Evolutionary conservation across 2,113 vertebrate genomes (phyloP).

Genomic region (Platycercus adscitus): DNA sequence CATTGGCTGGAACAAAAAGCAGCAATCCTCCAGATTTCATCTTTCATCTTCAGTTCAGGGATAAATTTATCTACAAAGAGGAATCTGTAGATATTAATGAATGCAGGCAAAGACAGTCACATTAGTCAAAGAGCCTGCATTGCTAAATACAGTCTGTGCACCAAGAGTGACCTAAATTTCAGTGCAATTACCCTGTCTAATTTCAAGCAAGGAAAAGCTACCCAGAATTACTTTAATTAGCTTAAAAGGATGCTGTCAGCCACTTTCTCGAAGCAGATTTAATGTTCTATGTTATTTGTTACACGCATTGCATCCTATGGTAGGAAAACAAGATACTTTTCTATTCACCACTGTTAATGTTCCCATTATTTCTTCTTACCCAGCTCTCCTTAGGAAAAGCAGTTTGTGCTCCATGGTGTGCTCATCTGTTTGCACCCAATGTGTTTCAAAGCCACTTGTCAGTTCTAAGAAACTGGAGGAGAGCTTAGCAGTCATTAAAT

Average conservation of each 20-base stretch:
- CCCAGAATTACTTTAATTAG: slow-evolving; percentile 59
- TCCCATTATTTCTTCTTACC: neutral
- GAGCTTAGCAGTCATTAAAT: neutral
- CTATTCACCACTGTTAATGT: neutral
- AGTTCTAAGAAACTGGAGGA: neutral
- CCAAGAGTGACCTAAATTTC: slow-evolving; percentile 57
- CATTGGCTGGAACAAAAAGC: neutral
- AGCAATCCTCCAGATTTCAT: neutral
- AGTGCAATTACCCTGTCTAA: slow-evolving; percentile 38
- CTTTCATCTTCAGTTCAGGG: neutral
- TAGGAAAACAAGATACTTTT: slow-evolving; percentile 18
- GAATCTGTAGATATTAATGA: slow-evolving; percentile 4
- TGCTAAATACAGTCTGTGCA: slow-evolving; percentile 36
- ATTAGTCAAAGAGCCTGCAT: slow-evolving; percentile 2
- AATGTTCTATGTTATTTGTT: neutral
- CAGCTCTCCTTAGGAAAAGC: neutral
- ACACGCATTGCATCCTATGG: neutral
- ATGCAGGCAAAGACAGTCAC: slow-evolving; percentile 1
- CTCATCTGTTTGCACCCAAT: neutral
- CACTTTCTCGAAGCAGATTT: neutral
- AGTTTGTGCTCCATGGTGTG: neutral
- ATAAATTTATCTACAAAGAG: slow-evolving; percentile 41
- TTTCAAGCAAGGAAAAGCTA: slow-evolving; percentile 42
- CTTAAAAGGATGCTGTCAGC: slow-evolving; percentile 29
- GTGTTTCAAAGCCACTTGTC: neutral